phyloP scores from a whole-genome alignment of 2,888 invertebrate genomes.

The Caenorhabditis imperialis region DNA sequence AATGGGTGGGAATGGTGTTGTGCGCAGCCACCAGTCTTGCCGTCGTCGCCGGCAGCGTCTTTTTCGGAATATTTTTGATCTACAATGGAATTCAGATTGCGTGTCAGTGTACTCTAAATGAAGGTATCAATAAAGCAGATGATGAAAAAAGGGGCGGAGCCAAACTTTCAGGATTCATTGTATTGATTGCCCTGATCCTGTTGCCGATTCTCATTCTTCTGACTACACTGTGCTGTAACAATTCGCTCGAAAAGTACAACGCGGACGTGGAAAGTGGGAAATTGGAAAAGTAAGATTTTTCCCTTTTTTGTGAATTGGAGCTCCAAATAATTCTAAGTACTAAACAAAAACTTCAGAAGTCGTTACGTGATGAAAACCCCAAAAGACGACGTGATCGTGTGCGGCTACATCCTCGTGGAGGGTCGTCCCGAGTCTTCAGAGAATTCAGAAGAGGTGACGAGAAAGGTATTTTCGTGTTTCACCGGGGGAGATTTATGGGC shows the following conservation, averaged over 20 bases:
- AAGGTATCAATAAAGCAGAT: too few relatives aligned
- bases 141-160: too few relatives aligned
- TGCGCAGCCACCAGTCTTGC: conserved; percentile 60
- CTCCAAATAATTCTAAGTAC: not conserved
- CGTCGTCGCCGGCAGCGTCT: conserved; percentile 61
- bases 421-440: conserved; percentile 36
- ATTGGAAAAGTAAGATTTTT: conserved; percentile 46
- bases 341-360: conserved; percentile 40
- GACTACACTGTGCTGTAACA: conserved; percentile 68
- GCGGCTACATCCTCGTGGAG: conserved; percentile 64
- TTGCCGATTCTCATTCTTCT: conserved; percentile 62
- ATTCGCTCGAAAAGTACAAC: conserved; percentile 65
- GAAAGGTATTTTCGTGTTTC: conserved; percentile 41
- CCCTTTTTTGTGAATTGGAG: not conserved
- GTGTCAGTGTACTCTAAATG: conserved; percentile 67
- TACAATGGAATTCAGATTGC: conserved; percentile 68
- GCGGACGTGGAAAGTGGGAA: conserved; percentile 61
- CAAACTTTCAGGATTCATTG: conserved; percentile 45
- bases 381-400: conserved; percentile 58
- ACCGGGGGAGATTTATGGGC: too few relatives aligned
- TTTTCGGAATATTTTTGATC: conserved; percentile 65
- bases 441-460: conserved; percentile 39
- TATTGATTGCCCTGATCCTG: conserved; percentile 43
- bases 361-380: conserved; percentile 60
- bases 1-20: conserved; percentile 62